Evolutionary conservation across 1,140 invertebrate genomes (phyloP), one percentile per base, ranked within the genome.

Genomic region (Zaprionus vittiger): DNA sequence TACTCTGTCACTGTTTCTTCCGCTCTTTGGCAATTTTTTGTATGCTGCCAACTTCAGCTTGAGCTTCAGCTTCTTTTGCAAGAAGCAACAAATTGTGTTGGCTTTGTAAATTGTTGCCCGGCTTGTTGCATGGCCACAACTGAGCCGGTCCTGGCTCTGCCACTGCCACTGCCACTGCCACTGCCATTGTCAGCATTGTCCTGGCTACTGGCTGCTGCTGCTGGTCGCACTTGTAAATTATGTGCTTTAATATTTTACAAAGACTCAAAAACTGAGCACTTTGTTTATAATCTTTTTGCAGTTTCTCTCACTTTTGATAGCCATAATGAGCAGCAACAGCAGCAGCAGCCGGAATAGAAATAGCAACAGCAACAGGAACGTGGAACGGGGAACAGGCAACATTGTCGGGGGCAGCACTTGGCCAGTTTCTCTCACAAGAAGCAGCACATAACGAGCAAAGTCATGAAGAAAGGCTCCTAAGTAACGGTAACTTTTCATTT

Each of bases 221-320:
- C 14, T 7, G 77, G 57, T 72, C 31, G 62, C 61, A 44, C 73
- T 82, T 86, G 81, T 89, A 80, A 87, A 87, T 87, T 89, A 87
- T 89, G 84, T 89, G 73, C 75, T 87, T 89, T 89, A 87, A 89
- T 87, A 87, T 83, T 87, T 87, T 49, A 83, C 83, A 89, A 89
- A 86, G 84, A 87, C 84, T 80, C 80, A 89, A 87, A 82, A 83
- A 87, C 77, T 78, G 80, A 72, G 83, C 80, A 83, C 70, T 89
- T 86, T 83, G 80, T 77, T 83, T 83, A 87, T 83, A 87, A 83
- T 87, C 83, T 86, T 83, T 69, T 77, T 62, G 61, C 72, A 57
- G 59, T 64, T 52, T 55, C 52, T 49, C 34, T 64, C 66, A 44
- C 70, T 56, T 67, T 47, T 62, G 67, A 64, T 63, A 55, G 24